These are phyloP conservation scores for Syngnathus acus DNA, from an alignment of 2,797 vertebrate species.

Conservation along the genomic window DNA sequence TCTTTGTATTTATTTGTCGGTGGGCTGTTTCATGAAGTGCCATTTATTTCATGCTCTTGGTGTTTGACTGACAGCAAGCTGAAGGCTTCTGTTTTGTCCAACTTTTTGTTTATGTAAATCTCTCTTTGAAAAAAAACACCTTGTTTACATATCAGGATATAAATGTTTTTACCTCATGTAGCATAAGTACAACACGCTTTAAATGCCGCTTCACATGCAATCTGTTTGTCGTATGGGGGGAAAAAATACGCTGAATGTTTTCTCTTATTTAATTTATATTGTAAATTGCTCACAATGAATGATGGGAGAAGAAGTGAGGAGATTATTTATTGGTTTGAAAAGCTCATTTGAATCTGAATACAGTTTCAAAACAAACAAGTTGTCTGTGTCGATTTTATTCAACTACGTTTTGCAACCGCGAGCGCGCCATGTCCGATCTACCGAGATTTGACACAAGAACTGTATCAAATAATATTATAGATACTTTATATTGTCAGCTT, in stretches of 20 bases:
- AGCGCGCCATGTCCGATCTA: no score
- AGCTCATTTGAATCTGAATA: slow-evolving; percentile 75
- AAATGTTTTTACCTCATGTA: slow-evolving; percentile 27
- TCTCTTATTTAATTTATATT: slow-evolving; percentile 91
- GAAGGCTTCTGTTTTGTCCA: slow-evolving; percentile 45
- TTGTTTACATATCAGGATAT: slow-evolving; percentile 42
- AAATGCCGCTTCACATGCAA: slow-evolving; percentile 6
- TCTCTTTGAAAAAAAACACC: slow-evolving; percentile 11
- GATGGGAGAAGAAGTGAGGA: slow-evolving; percentile 82
- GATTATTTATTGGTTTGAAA: slow-evolving; percentile 89
- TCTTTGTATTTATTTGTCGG: slow-evolving; percentile 68
- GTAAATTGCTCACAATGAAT: slow-evolving; percentile 71
- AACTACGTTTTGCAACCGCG: not conserved
- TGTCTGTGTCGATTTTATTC: slow-evolving; percentile 26
- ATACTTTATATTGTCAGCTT: no score
- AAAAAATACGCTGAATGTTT: slow-evolving; percentile 78
- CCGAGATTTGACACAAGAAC: no score
- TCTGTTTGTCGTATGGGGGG: slow-evolving; percentile 48
- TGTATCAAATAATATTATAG: no score
- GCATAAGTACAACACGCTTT: slow-evolving; percentile 19
- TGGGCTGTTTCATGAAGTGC: slow-evolving; percentile 57
- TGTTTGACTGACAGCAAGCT: slow-evolving; percentile 27
- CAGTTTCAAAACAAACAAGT: slow-evolving; percentile 67
- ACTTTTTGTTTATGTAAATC: not conserved
- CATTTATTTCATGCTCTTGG: slow-evolving; percentile 42